phyloP scores from a whole-genome alignment of 2,888 invertebrate species.

The Morpho deidamia region DNA sequence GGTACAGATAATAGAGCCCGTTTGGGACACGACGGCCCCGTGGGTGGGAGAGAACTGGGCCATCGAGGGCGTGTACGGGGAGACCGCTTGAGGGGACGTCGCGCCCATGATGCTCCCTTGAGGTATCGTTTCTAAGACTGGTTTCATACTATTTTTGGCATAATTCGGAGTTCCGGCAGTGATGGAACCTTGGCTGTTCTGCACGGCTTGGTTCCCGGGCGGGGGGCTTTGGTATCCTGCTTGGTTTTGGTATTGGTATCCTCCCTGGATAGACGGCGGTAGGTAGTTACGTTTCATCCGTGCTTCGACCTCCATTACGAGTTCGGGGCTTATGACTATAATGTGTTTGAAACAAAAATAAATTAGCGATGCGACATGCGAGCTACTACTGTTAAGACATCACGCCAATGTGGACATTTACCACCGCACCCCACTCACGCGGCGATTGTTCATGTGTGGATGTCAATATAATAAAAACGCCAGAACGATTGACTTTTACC shows the following conservation, averaged over 20 bases:
- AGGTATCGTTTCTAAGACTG: slow-evolving; percentile 56
- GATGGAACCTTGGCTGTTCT: slow-evolving; percentile 36
- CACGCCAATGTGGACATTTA: neutral
- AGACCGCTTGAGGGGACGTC: slow-evolving; percentile 27
- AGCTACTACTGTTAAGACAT: slow-evolving; percentile 5
- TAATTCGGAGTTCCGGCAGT: slow-evolving; percentile 45
- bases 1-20: slow-evolving; percentile 27
- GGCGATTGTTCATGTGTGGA: too few species aligned
- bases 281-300: slow-evolving; percentile 90
- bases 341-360: slow-evolving; percentile 28
- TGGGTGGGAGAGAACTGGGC: slow-evolving; percentile 35
- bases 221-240: slow-evolving; percentile 45
- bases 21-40: slow-evolving; percentile 28
- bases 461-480: too few species aligned
- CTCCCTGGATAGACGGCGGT: slow-evolving; percentile 82
- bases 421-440: neutral
- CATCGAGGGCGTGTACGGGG: slow-evolving; percentile 36
- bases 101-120: slow-evolving; percentile 54
- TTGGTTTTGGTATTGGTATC: slow-evolving; percentile 57
- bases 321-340: slow-evolving; percentile 92
- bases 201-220: slow-evolving; percentile 34
- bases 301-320: slow-evolving; percentile 93
- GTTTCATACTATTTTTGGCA: slow-evolving; percentile 44
- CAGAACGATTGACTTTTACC: too few species aligned
- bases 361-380: slow-evolving; percentile 34